Evolutionary conservation across 2,888 invertebrate genomes (phyloP), one percentile per base, ranked within the genome.

Genomic region (Marasmarcha lunaedactyla): DNA sequence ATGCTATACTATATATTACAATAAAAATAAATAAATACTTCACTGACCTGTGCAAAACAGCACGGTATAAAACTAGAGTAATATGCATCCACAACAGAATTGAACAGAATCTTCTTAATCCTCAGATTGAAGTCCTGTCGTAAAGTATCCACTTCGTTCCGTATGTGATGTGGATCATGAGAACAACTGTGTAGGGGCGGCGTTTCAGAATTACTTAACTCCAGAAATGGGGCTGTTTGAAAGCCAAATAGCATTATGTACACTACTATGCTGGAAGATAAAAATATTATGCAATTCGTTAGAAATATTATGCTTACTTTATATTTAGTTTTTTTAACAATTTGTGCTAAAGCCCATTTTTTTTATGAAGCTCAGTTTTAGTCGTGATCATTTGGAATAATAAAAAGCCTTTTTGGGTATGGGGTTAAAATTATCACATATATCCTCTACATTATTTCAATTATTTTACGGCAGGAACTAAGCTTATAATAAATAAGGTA

Each of bases 21-120:
- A n/a, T n/a, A 7, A 20, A 5, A 20, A 20, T 20, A 20, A 20
- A 20, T 5, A 20, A 20, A 20, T 20, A n/a, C n/a, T n/a, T 7
- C 4, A 40, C 63, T 73, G 12, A 93, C 94, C 85, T 93, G 92
- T 25, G 94, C 91, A 84, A 97, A 95, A 63, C 93, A 91, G 57
- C 94, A 92, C 0, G 97, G 97, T 42, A 97, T 88, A 59, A 95
- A 92, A 41, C 94, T 92, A 33, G 93, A 89, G 65, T 95, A 95
- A 64, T 96, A 97, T 0, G 95, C 92, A 52, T 91, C 92, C 4
- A 93, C 71, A 34, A 95, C 87, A 0, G 96, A 93, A 49, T 91
- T 87, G 63, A 93, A 94, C 1, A 98, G 81, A 41, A 96, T 91
- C 70, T 94, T 93, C 70, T 95, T 96, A 57, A 97, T 87, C 27